These are phyloP conservation scores for Procambarus virginalis DNA, from an alignment of 1,140 invertebrate genomes.

Conservation along the genomic window DNA sequence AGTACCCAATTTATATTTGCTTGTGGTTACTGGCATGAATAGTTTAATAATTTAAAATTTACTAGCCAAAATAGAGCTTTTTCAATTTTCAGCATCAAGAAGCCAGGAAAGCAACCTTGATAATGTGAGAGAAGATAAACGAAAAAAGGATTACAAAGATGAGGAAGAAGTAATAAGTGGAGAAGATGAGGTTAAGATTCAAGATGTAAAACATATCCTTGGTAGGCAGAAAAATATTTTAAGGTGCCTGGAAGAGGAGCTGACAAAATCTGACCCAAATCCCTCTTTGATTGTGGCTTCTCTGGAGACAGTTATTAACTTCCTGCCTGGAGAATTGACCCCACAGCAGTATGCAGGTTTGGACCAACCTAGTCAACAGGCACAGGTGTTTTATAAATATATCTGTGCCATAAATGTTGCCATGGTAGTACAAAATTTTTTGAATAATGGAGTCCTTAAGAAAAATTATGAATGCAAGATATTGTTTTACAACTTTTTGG, in stretches of 20 bases:
- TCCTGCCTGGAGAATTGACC: constrained; percentile 60
- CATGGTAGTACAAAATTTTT: constrained; percentile 38
- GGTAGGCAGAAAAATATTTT: constrained; percentile 8
- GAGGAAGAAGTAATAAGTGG: not conserved
- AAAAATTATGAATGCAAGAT: constrained; percentile 5
- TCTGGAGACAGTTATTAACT: constrained; percentile 26
- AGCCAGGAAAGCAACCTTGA: constrained; percentile 23
- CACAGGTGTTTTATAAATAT: constrained; percentile 46
- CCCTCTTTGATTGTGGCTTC: not conserved
- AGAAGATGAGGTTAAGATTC: not conserved
- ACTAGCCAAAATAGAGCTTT: constrained; percentile 33
- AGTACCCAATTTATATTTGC: not conserved
- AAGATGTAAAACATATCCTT: not conserved
- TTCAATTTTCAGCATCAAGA: constrained; percentile 61
- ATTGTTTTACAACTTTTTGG: constrained; percentile 44
- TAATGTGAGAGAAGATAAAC: constrained; percentile 1
- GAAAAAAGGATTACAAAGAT: not conserved
- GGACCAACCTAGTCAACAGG: constrained; percentile 42
- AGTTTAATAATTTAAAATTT: constrained; percentile 3
- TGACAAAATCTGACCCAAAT: constrained; percentile 1
- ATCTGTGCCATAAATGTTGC: constrained; percentile 52
- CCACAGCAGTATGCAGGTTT: constrained; percentile 66
- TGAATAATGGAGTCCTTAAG: constrained; percentile 19
- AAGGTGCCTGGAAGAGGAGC: constrained; percentile 12
- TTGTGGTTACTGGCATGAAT: not conserved